phyloP scores from a whole-genome alignment of 1,140 invertebrate species.

The Ptiloglossa arizonensis region DNA sequence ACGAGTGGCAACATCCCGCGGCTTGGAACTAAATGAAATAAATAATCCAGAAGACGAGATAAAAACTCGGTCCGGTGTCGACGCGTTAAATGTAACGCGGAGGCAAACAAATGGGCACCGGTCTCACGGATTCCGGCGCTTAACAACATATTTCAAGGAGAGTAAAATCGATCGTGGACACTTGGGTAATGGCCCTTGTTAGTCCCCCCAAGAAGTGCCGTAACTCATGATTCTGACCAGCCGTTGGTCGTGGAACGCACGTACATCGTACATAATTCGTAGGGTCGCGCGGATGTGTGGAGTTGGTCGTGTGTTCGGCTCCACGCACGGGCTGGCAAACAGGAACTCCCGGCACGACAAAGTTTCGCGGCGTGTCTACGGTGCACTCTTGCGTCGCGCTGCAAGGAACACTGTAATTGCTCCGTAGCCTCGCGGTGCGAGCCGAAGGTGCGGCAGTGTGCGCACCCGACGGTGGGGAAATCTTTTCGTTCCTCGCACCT shows the following conservation, averaged over 20 bases:
- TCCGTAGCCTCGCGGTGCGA: too few relatives aligned
- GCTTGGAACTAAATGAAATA: too few relatives aligned
- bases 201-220: constrained; percentile 1
- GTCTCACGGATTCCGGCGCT: not conserved
- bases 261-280: constrained; percentile 13
- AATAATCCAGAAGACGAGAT: too few relatives aligned
- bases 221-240: constrained; percentile 17
- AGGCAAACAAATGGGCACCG: too few relatives aligned
- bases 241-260: not conserved
- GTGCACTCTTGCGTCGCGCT: not conserved
- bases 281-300: not conserved
- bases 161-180: not conserved
- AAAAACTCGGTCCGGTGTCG: too few relatives aligned
- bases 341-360: not conserved
- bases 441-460: constrained; percentile 8
- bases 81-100: too few relatives aligned
- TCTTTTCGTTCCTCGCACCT: constrained; percentile 43
- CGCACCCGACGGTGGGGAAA: not conserved
- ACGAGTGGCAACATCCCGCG: too few relatives aligned
- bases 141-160: not conserved
- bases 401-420: not conserved
- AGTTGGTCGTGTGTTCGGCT: too few relatives aligned
- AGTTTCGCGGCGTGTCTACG: not conserved
- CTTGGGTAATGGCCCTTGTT: not conserved
- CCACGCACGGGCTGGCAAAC: not conserved